A percentile compares a stretch with the other conserved stretches of the same genome.
phyloP scores from a whole-genome alignment of 2,797 vertebrate species.

The Anas georgica region DNA sequence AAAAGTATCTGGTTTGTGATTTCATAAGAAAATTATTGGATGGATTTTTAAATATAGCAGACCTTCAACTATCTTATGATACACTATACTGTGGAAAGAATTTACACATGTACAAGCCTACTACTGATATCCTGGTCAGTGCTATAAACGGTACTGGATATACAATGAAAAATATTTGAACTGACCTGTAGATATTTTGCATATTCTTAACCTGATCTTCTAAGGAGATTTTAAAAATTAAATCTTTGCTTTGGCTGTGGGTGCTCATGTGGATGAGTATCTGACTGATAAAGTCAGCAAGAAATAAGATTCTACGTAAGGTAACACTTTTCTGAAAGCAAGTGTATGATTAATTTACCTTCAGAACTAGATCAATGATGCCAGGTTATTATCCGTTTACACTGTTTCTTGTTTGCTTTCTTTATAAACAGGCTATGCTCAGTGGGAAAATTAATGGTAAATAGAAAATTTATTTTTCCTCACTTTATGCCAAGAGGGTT shows the following conservation, averaged over 20 bases:
- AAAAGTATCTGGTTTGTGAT: background rate
- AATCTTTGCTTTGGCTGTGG: background rate
- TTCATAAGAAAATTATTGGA: constrained; percentile 9
- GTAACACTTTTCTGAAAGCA: background rate
- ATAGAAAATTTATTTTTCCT: constrained; percentile 42
- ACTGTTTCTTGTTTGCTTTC: background rate
- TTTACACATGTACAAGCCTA: background rate
- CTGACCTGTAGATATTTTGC: background rate
- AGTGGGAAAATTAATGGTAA: constrained; percentile 41
- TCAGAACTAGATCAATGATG: constrained; percentile 7
- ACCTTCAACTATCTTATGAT: background rate
- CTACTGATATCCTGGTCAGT: constrained; percentile 1
- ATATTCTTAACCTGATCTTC: constrained; percentile 7
- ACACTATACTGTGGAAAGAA: background rate
- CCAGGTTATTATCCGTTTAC: background rate
- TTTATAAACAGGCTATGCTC: background rate
- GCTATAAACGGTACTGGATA: constrained; percentile 45
- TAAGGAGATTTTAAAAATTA: constrained; percentile 50
- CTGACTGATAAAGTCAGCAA: background rate
- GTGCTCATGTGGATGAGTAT: background rate
- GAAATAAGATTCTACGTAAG: background rate
- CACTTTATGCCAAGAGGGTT: background rate
- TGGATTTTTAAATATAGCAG: background rate
- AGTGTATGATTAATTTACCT: constrained; percentile 15
- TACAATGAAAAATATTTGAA: constrained; percentile 25